phyloP scores from a whole-genome alignment of 2,888 invertebrate genomes.

The Sinhomidia bicolor region DNA sequence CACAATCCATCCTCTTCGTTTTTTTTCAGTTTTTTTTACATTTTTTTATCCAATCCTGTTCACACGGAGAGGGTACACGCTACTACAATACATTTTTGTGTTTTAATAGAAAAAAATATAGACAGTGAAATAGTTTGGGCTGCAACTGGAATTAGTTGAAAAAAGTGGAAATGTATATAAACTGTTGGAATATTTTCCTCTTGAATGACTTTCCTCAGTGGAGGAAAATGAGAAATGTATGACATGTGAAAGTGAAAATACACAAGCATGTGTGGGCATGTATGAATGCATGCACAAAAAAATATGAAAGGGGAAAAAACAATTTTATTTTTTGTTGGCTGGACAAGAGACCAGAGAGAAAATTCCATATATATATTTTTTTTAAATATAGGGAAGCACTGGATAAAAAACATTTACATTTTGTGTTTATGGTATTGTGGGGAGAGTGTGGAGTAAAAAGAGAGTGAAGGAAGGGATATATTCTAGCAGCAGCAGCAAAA shows the following conservation, averaged over 20 bases:
- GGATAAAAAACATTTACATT: slow-evolving; percentile 28
- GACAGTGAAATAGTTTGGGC: neutral
- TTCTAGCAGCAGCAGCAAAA: too few relatives aligned
- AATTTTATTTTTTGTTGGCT: slow-evolving; percentile 25
- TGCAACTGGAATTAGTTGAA: neutral
- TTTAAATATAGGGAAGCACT: neutral
- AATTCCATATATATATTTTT: neutral
- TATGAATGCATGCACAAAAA: neutral
- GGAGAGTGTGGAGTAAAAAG: too few relatives aligned
- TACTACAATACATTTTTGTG: too few relatives aligned
- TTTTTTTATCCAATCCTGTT: neutral
- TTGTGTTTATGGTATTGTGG: slow-evolving; percentile 20
- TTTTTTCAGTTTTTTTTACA: too few relatives aligned
- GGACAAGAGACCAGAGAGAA: neutral
- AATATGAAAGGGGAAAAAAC: neutral
- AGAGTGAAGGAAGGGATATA: too few relatives aligned
- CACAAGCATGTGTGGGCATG: neutral
- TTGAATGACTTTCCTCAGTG: slow-evolving; percentile 29
- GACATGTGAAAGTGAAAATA: slow-evolving; percentile 53
- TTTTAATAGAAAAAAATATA: too few relatives aligned
- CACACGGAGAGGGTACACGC: too few relatives aligned
- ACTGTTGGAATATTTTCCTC: slow-evolving; percentile 54
- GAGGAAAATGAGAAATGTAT: slow-evolving; percentile 41
- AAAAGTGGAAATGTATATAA: slow-evolving; percentile 25
- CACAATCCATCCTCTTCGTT: neutral